phyloP scores from a whole-genome alignment of 2,888 invertebrate species.

The Noctua fimbriata region DNA sequence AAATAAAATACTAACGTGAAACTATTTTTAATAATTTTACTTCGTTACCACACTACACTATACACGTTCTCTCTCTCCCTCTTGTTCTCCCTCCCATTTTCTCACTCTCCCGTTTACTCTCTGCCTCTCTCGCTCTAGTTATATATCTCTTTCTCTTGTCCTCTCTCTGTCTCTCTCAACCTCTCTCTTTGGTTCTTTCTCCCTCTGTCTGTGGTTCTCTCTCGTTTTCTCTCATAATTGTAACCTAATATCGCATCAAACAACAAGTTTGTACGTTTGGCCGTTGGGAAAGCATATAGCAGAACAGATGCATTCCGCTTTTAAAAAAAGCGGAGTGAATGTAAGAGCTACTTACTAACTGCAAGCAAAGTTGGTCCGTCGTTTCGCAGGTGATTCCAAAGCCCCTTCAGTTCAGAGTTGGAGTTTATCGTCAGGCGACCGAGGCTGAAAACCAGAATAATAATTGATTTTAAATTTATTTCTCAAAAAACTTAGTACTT shows the following conservation, averaged over 20 bases:
- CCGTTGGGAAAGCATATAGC: not conserved
- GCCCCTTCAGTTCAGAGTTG: conserved; percentile 68
- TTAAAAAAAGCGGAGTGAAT: no score
- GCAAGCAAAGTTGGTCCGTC: conserved; percentile 79
- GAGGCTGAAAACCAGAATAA: conserved; percentile 69
- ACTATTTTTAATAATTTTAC: not conserved
- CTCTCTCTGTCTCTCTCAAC: not conserved
- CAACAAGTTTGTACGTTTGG: not conserved
- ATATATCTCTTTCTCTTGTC: not conserved
- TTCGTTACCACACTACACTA: not conserved
- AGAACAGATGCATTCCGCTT: no score
- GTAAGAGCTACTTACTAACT: conserved; percentile 46
- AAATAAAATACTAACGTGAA: not conserved
- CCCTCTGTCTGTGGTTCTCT: not conserved
- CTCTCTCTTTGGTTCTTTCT: not conserved
- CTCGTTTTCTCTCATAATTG: not conserved
- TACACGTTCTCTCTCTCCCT: not conserved
- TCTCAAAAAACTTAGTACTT: no score
- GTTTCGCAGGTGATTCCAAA: conserved; percentile 79
- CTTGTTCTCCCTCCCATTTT: not conserved
- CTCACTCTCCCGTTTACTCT: not conserved
- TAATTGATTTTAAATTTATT: no score
- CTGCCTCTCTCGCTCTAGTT: not conserved
- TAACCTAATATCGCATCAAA: not conserved
- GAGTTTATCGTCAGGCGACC: conserved; percentile 78